A percentile compares a stretch with the other conserved stretches of the same genome.
Evolutionary conservation across 64 coral and sea anemone species (phyloP).

Genomic region (Porites australiensis): DNA sequence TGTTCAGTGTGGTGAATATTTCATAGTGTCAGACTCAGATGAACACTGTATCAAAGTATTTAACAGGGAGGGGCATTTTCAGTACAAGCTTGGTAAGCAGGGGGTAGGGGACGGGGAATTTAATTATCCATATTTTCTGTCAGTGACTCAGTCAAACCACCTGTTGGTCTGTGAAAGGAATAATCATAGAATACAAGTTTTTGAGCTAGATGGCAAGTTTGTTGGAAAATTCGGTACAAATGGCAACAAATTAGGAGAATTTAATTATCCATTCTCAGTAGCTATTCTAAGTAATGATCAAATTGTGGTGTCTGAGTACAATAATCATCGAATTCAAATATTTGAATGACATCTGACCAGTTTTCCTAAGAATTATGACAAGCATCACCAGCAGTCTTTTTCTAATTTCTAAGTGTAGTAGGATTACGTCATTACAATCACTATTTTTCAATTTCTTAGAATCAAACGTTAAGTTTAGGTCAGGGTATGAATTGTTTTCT

Average conservation of each 20-base stretch:
- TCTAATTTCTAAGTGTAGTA: too few species aligned
- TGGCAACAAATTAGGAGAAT: constrained; percentile 17
- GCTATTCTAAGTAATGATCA: constrained; percentile 44
- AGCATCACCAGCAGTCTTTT: too few species aligned
- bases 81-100: neutral
- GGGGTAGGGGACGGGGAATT: constrained; percentile 36
- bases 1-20: too few species aligned
- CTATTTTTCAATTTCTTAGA: too few species aligned
- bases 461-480: too few species aligned
- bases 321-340: constrained; percentile 43
- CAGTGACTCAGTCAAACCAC: constrained; percentile 57
- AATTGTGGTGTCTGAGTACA: constrained; percentile 51
- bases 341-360: neutral
- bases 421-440: too few species aligned
- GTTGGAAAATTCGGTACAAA: neutral
- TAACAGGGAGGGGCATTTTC: too few species aligned
- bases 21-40: too few species aligned
- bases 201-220: neutral
- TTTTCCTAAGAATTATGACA: too few species aligned
- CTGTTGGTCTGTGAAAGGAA: neutral
- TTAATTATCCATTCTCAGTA: constrained; percentile 47
- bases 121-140: neutral
- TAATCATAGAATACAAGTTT: constrained; percentile 65
- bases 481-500: too few species aligned
- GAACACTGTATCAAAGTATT: too few species aligned